Evolutionary conservation across 2,797 vertebrate genomes (phyloP).

Genomic region (Enteromius treurensis): DNA sequence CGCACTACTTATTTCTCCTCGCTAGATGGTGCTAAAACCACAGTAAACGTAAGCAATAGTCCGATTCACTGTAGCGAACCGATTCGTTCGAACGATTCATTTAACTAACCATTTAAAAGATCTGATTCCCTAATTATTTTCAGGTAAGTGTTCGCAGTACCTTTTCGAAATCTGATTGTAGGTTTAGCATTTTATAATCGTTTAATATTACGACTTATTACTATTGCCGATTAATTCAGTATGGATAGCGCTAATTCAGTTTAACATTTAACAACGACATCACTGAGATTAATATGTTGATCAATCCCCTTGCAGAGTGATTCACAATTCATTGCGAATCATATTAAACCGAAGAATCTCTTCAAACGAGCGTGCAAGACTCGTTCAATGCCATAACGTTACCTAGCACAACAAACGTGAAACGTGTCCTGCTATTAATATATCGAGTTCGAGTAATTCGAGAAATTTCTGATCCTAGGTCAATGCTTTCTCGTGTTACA

Average conservation of each 20-base stretch:
- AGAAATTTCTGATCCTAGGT: not conserved
- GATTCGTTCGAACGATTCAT: not conserved
- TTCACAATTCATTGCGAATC: not conserved
- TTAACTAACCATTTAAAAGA: not conserved
- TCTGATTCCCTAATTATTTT: not conserved
- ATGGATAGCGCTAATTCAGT: not conserved
- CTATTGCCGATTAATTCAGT: no score
- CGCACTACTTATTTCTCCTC: not conserved
- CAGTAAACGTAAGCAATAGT: not conserved
- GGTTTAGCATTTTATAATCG: not conserved
- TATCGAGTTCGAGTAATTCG: not conserved
- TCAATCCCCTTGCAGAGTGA: not conserved
- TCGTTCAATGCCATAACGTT: constrained; percentile 3
- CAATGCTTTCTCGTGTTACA: not conserved
- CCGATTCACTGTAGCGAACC: not conserved
- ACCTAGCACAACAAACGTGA: not conserved
- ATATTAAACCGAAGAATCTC: not conserved
- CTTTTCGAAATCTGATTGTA: not conserved
- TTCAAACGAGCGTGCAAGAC: not conserved
- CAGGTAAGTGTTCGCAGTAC: not conserved
- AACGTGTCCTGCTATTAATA: not conserved
- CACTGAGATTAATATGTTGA: not conserved
- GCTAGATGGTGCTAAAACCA: not conserved
- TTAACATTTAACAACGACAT: not conserved
- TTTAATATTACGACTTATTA: not conserved